A percentile compares a stretch with the other conserved stretches of the same genome.
phyloP scores from a whole-genome alignment of 2,888 invertebrate species.

The Carterocephalus palaemon region DNA sequence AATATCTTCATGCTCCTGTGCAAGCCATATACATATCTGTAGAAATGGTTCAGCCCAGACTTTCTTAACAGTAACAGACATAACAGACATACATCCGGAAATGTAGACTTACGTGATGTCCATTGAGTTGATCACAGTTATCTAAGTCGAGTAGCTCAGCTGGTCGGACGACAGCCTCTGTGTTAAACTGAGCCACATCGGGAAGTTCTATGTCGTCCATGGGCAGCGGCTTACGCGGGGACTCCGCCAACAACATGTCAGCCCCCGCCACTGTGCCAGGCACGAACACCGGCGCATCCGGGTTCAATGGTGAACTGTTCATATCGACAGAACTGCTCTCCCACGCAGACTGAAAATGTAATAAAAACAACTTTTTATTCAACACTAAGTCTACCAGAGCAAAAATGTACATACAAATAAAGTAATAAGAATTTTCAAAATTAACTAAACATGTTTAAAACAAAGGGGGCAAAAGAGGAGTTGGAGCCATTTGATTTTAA shows the following conservation, averaged over 20 bases:
- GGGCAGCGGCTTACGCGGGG: slow-evolving; percentile 83
- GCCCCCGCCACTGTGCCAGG: slow-evolving; percentile 79
- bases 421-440: no score
- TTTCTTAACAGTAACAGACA: no score
- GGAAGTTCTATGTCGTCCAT: slow-evolving; percentile 82
- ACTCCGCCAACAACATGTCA: slow-evolving; percentile 81
- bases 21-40: no score
- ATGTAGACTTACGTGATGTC: slow-evolving; percentile 69
- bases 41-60: no score
- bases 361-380: no score
- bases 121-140: slow-evolving; percentile 76
- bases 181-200: slow-evolving; percentile 81
- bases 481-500: no score
- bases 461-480: no score
- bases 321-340: slow-evolving; percentile 79
- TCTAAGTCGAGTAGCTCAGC: slow-evolving; percentile 78
- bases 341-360: slow-evolving; percentile 65
- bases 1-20: no score
- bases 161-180: slow-evolving; percentile 81
- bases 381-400: no score
- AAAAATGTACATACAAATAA: no score
- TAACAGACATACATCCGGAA: no score
- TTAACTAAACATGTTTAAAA: no score
- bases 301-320: slow-evolving; percentile 89
- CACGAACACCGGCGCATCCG: slow-evolving; percentile 91